Base-by-base conservation (phyloP, 2,888 invertebrate genomes). In the Lithophane socia region DNA sequence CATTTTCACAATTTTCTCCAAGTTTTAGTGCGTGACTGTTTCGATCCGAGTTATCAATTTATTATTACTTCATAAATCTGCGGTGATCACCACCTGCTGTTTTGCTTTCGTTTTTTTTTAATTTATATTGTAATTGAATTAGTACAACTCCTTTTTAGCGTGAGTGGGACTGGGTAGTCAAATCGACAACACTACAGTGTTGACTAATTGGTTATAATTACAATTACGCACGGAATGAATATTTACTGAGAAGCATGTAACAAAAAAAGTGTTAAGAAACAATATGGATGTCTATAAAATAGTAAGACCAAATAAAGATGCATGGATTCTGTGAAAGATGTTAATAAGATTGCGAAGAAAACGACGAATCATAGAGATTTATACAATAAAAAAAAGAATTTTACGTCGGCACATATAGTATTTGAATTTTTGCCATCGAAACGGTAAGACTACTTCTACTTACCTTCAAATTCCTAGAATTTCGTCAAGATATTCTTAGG, bases 1-100 rank as follows among this genome's bases (percentile, higher is more conserved):
- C 89, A 93, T 94, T 95, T 95, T 92, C 92, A 91, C 92, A 91
- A 92, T 95, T 94, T 94, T 93, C 94, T 89, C 91, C 86, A 87
- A 86, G 92, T 92, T 91, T 91, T 91, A 88, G 91, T 91, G 93
- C 95, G 94, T 95, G 93, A 95, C 93, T 90, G 77, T 77, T 83
- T 84, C 89, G 73, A 88, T 68, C 88, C 77, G 87, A 89, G 86
- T 91, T 88, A 88, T 89, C 86, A 86, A 90, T 89, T 86, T 87
- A 84, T 86, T 86, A 83, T 90, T 91, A 84, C 80, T 84, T 83
- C 83, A 87, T 81, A 81, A 79, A 72, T 79, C 70, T 83, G 67
- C 56, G 66, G 74, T 79, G 64, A 56, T 68, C 54, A 68, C 29
- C 60, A 49, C 16, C 56, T 69, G 60, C 21, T 65, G 21, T 69